These are phyloP conservation scores for Sphecodes monilicornis DNA, from an alignment of 2,888 invertebrate species.

Conservation along the genomic window DNA sequence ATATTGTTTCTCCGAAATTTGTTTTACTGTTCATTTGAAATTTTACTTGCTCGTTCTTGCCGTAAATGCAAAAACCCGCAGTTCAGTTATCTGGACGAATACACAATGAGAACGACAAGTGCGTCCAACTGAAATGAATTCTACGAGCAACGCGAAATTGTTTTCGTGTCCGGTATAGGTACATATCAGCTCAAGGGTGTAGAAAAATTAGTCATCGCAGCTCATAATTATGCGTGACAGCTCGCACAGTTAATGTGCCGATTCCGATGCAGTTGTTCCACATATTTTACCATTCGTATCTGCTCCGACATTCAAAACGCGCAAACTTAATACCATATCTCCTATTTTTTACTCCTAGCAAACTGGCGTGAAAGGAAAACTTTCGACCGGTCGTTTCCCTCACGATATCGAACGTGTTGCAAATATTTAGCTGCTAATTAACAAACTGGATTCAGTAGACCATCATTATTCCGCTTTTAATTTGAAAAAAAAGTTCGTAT, in stretches of 20 bases:
- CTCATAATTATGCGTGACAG: conserved; percentile 49
- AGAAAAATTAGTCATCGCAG: conserved; percentile 43
- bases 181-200: conserved; percentile 14
- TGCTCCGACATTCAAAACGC: background rate
- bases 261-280: conserved; percentile 47
- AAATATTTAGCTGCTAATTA: background rate
- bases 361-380: background rate
- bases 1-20: too few species aligned
- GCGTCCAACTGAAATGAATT: background rate
- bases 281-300: conserved; percentile 26
- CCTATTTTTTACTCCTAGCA: background rate
- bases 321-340: background rate
- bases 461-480: background rate
- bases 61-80: background rate
- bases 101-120: background rate
- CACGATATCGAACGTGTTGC: background rate
- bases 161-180: background rate
- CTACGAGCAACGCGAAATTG: background rate
- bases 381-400: background rate
- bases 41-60: background rate
- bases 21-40: too few species aligned
- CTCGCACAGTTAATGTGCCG: conserved; percentile 47
- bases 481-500: background rate
- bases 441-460: background rate
- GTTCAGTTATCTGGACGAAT: background rate